Conservation (phyloP, 2,888 invertebrate genomes). For the Embidobia sp. region DNA sequence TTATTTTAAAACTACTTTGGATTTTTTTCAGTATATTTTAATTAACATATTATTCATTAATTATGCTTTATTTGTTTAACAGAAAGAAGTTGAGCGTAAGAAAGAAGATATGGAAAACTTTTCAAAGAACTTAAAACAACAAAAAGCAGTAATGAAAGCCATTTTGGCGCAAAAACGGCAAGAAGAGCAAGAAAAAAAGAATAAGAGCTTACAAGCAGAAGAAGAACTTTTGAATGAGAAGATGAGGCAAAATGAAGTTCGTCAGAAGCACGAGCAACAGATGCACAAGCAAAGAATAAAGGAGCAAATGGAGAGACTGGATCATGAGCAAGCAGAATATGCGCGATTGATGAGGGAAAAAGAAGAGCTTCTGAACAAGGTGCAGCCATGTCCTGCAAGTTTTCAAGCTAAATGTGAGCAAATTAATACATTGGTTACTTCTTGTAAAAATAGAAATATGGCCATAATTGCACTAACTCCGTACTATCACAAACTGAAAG, state of each 20-base stretch:
- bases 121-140: constrained; percentile 74
- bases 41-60: neutral
- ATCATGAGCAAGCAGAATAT: constrained; percentile 72
- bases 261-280: constrained; percentile 80
- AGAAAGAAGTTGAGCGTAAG: constrained; percentile 77
- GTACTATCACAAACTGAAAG: constrained; percentile 74
- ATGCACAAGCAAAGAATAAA: constrained; percentile 69
- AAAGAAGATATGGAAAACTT: constrained; percentile 78
- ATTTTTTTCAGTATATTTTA: neutral
- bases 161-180: constrained; percentile 71
- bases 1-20: no score
- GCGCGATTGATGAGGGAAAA: constrained; percentile 80
- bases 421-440: constrained; percentile 66
- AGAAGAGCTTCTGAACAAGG: constrained; percentile 82
- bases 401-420: constrained; percentile 71
- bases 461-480: constrained; percentile 67
- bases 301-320: constrained; percentile 70
- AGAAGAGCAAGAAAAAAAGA: constrained; percentile 78
- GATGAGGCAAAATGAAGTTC: constrained; percentile 81
- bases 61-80: constrained; percentile 7
- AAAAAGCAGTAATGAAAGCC: constrained; percentile 72
- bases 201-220: constrained; percentile 83
- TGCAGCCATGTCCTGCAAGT: constrained; percentile 70
- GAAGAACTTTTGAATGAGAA: constrained; percentile 77
- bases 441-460: constrained; percentile 72